Evolutionary conservation across 1,140 invertebrate species (phyloP).

Genomic region (Diplogasteroides magnus): DNA sequence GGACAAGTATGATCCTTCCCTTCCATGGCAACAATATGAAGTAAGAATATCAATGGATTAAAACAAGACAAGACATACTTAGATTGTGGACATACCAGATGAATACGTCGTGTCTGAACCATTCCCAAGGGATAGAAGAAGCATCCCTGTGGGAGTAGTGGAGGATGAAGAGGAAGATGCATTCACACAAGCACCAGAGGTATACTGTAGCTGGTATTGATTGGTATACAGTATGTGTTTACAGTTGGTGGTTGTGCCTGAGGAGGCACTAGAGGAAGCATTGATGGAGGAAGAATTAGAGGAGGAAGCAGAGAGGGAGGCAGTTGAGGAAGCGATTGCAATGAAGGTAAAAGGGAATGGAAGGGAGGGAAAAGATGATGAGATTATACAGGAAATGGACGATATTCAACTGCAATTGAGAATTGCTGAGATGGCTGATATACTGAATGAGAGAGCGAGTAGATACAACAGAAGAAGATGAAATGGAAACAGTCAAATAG

Average conservation of each 20-base stretch:
- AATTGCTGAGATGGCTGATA: background rate
- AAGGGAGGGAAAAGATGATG: background rate
- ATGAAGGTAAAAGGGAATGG: background rate
- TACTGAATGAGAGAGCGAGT: background rate
- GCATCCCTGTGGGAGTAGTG: background rate
- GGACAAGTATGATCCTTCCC: background rate
- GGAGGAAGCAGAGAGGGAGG: background rate
- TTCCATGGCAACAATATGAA: background rate
- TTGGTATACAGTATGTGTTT: background rate
- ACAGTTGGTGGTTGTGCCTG: background rate
- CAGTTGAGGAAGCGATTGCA: background rate
- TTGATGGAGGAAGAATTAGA: background rate
- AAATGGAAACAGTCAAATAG: background rate
- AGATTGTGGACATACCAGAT: background rate
- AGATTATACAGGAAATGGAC: background rate
- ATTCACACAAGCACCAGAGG: no score
- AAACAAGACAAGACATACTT: background rate
- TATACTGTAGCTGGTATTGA: background rate
- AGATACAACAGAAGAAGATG: background rate
- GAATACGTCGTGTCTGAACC: background rate
- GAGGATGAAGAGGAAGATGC: background rate
- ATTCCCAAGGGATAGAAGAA: background rate
- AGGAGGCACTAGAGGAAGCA: background rate
- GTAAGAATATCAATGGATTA: background rate
- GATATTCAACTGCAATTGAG: background rate